These are phyloP conservation scores for Ctenosaura bakeri DNA, from an alignment of 2,797 vertebrate species.

Conservation along the genomic window DNA sequence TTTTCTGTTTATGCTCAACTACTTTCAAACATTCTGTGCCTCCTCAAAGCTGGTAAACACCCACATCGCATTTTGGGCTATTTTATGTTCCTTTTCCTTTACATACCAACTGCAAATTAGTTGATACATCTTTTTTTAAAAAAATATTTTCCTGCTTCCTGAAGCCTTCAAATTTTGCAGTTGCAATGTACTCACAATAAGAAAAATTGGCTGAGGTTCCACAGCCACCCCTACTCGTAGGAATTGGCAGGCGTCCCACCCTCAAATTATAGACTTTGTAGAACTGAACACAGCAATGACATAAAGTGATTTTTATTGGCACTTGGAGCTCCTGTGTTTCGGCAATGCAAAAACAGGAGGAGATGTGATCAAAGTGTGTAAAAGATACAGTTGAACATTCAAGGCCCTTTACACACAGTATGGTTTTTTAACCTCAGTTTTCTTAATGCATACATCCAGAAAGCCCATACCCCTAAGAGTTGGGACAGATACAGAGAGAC, in stretches of 20 bases:
- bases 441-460: background rate
- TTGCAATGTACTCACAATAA: background rate
- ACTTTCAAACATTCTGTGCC: background rate
- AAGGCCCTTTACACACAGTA: background rate
- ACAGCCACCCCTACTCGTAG: background rate
- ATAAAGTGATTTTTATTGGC: conserved; percentile 2
- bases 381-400: background rate
- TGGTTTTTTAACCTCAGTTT: background rate
- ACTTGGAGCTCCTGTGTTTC: background rate
- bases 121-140: background rate
- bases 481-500: background rate
- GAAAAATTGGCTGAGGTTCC: background rate
- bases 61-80: background rate
- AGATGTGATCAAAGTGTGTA: background rate
- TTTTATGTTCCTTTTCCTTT: background rate
- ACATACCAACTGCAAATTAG: background rate
- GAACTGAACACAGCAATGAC: background rate
- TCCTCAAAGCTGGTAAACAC: background rate
- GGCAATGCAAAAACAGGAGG: background rate
- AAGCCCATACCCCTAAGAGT: background rate
- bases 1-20: background rate
- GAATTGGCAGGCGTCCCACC: background rate
- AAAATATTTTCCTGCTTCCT: background rate
- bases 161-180: background rate
- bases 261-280: background rate